These are phyloP conservation scores for Conistra vaccinii DNA, from an alignment of 2,888 invertebrate genomes.

Conservation along the genomic window DNA sequence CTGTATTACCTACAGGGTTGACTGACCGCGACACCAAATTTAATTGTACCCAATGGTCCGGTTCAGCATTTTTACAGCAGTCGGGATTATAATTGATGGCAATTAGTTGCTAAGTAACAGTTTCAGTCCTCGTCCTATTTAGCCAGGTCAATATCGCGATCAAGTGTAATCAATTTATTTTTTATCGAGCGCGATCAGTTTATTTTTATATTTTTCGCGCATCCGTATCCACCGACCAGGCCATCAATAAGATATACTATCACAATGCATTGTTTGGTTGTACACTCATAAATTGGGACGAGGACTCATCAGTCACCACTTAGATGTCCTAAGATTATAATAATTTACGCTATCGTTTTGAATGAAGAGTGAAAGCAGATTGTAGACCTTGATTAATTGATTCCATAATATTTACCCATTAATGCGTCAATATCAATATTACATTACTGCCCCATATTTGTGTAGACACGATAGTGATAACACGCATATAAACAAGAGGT, in stretches of 20 bases:
- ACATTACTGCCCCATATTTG: constrained; percentile 24
- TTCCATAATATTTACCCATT: constrained; percentile 20
- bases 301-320: not conserved
- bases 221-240: not conserved
- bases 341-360: not conserved
- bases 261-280: constrained; percentile 7
- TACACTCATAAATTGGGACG: constrained; percentile 1
- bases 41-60: too few species aligned
- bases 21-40: too few species aligned
- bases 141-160: constrained; percentile 15
- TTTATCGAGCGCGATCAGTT: not conserved
- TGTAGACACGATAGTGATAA: constrained; percentile 22
- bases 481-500: constrained; percentile 14
- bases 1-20: too few species aligned
- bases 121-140: constrained; percentile 7
- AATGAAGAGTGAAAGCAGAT: not conserved
- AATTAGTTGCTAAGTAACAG: not conserved
- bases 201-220: constrained; percentile 23
- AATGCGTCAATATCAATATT: not conserved
- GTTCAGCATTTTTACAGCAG: too few species aligned
- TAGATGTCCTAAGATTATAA: not conserved
- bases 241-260: constrained; percentile 9
- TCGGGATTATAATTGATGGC: not conserved
- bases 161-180: not conserved
- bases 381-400: not conserved